phyloP scores from a whole-genome alignment of 2,113 vertebrate species.

The Vireo altiloquus region DNA sequence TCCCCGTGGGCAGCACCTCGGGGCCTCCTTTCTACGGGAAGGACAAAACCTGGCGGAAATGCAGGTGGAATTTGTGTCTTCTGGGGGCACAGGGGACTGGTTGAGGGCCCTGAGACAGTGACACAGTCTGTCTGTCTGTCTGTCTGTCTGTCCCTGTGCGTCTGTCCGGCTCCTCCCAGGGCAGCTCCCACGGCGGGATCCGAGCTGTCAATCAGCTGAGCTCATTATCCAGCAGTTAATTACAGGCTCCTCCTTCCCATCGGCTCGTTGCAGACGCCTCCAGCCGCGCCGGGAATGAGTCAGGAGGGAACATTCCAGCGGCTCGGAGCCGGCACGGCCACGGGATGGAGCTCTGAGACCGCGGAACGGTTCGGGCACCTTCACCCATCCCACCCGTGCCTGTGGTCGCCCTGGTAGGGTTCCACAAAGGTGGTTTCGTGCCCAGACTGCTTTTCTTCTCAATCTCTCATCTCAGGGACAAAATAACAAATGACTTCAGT shows the following conservation, averaged over 20 bases:
- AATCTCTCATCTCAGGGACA: too few species aligned
- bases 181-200: background rate
- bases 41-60: background rate
- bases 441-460: too few species aligned
- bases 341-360: background rate
- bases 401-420: too few species aligned
- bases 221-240: background rate
- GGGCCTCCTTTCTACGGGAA: background rate
- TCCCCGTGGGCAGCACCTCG: rapidly evolving
- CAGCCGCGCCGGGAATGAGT: background rate
- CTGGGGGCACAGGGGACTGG: background rate
- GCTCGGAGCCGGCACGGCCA: background rate
- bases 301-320: background rate
- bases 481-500: too few species aligned
- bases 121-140: background rate
- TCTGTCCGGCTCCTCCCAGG: background rate
- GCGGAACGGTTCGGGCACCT: background rate
- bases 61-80: background rate
- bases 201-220: background rate
- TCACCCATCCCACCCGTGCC: background rate
- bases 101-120: background rate
- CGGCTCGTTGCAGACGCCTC: background rate
- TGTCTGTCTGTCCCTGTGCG: background rate
- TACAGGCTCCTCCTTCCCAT: background rate
- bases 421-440: too few species aligned